phyloP scores from a whole-genome alignment of 2,888 invertebrate genomes.

The Agrochola lychnidis region DNA sequence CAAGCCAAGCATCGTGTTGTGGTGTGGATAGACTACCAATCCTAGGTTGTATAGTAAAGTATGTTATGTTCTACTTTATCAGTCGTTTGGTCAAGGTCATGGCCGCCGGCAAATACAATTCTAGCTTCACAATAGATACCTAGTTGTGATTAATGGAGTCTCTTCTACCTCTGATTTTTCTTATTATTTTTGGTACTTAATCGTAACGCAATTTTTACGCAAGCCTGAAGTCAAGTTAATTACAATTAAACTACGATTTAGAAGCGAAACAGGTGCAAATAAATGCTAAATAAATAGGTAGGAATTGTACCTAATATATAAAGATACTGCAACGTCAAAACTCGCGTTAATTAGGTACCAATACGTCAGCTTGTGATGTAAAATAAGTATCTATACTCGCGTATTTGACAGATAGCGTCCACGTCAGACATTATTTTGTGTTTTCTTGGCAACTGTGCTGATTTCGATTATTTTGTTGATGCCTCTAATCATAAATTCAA shows the following conservation, averaged over 20 bases:
- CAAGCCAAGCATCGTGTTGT: constrained; percentile 2
- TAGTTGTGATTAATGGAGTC: neutral
- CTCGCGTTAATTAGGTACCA: neutral
- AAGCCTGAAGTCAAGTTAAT: neutral
- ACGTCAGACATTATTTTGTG: constrained; percentile 34
- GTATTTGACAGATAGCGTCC: constrained; percentile 28
- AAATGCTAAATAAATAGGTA: constrained; percentile 1
- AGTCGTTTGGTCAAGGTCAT: constrained; percentile 51
- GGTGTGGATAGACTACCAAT: constrained; percentile 27
- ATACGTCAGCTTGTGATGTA: constrained; percentile 28
- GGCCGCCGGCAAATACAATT: constrained; percentile 28
- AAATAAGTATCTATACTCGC: neutral
- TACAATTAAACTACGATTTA: neutral
- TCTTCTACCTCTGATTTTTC: neutral
- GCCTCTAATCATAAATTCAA: constrained; percentile 34
- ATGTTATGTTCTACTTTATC: constrained; percentile 49
- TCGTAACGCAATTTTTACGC: neutral
- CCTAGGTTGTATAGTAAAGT: constrained; percentile 32
- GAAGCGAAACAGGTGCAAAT: neutral
- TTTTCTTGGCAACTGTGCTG: no score
- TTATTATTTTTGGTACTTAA: neutral
- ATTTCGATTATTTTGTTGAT: constrained; percentile 28
- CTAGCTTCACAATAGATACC: constrained; percentile 13
- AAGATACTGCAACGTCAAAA: constrained; percentile 1
- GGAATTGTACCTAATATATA: neutral